Evolutionary conservation across 2,797 vertebrate genomes (phyloP), one percentile per base, ranked within the genome.

Genomic region (Rousettus madagascariensis): DNA sequence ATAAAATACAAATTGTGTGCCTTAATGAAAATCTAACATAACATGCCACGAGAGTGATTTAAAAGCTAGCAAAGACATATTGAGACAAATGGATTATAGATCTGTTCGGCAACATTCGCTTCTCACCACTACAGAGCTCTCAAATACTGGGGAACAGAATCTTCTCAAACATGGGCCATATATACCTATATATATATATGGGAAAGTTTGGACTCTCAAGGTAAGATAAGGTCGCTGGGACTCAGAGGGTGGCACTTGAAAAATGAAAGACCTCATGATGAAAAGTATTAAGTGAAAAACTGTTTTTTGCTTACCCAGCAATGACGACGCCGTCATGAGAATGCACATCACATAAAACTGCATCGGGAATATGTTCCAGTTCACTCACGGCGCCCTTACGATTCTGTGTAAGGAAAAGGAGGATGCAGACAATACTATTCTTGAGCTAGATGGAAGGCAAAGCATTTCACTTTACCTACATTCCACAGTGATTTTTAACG

Each of bases 311-410:
- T 99, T 98, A 99, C 99, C 99, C 99, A 1, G 99, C 99, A 86
- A 99, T 95, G 79, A 99, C 99, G 5, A 99, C 98, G 19, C 98
- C 98, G n/a, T 99, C 98, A 4, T 98, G 99, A 95, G 99, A 99
- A 97, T 99, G 98, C 36, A 99, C 99, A 2, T 99, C 99, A 90
- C 99, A 99, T 8, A 99, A 97, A 24, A 99, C 98, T 5, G 99
- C 99, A 0, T 99, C 99, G 36, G 99, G 98, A 95, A 99, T 98
- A 0, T 99, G 99, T 55, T 99, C 99, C 97, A 99, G 98, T 97
- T 99, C 99, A 91, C 99, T 99, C 98, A 99, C 99, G 0, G 99
- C 99, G 0, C 99, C 99, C 16, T 99, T 98, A 11, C 99, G 99
- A 94, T 99, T 99, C 99, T 99, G 96, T 57, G 53, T 41, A 20